Conservation (phyloP, 2,888 invertebrate genomes). For the Pristionchus exspectatus region DNA sequence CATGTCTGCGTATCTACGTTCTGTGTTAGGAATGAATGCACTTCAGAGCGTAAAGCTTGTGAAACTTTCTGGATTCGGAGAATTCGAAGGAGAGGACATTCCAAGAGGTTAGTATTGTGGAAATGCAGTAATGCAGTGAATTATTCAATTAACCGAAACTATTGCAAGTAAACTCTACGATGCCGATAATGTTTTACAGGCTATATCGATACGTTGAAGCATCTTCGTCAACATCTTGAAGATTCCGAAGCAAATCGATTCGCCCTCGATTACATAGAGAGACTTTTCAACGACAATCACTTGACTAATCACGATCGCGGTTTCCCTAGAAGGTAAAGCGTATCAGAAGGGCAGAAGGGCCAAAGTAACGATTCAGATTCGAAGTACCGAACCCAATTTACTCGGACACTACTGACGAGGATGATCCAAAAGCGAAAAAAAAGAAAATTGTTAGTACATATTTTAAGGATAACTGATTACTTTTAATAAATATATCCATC, state of each 20-base stretch:
- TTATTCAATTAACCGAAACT: neutral
- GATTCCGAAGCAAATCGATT: slow-evolving; percentile 51
- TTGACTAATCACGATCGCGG: neutral
- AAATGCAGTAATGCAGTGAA: neutral
- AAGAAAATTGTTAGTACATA: slow-evolving; percentile 12
- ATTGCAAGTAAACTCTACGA: neutral
- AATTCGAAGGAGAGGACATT: slow-evolving; percentile 14
- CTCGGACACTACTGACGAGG: slow-evolving; percentile 45
- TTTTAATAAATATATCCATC: neutral
- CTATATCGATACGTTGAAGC: slow-evolving; percentile 20
- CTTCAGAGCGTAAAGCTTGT: slow-evolving; percentile 16
- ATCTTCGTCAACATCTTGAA: slow-evolving; percentile 35
- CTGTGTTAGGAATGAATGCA: neutral
- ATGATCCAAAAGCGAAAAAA: slow-evolving; percentile 46
- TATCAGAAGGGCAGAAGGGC: neutral
- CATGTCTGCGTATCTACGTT: slow-evolving; percentile 31
- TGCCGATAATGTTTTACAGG: neutral
- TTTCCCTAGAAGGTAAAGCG: neutral
- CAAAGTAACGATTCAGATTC: neutral
- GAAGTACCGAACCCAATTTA: slow-evolving; percentile 17
- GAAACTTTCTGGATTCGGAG: slow-evolving; percentile 8
- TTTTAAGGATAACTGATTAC: neutral
- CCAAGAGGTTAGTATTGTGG: neutral
- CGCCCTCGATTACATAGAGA: slow-evolving; percentile 40
- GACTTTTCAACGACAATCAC: slow-evolving; percentile 49